phyloP scores from a whole-genome alignment of 2,888 invertebrate genomes.

The Mesorhabditis belari region DNA sequence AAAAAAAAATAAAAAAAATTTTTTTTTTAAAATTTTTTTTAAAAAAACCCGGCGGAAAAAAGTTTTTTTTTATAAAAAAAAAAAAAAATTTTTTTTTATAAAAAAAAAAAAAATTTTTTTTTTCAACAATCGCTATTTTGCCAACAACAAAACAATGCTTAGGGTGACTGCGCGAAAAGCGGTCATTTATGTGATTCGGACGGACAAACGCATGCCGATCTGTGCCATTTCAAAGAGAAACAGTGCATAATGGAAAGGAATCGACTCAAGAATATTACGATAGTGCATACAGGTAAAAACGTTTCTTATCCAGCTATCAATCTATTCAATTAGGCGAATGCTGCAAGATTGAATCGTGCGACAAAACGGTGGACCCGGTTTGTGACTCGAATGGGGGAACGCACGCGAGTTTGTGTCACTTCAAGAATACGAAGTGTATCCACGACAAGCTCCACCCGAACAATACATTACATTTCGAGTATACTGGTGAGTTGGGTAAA shows the following conservation, averaged over 20 bases:
- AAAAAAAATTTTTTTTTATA: too few relatives aligned
- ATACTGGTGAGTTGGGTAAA: conserved; percentile 15
- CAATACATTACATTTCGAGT: conserved; percentile 22
- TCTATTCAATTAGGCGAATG: conserved; percentile 29
- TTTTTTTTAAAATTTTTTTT: background rate
- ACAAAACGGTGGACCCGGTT: conserved; percentile 28
- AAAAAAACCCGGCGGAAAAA: background rate
- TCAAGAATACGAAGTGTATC: conserved; percentile 43
- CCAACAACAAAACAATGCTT: background rate
- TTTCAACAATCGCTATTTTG: background rate
- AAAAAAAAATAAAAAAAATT: conserved; percentile 2
- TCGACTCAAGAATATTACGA: conserved; percentile 19
- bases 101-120: too few relatives aligned
- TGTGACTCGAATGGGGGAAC: conserved; percentile 37
- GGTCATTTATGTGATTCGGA: conserved; percentile 40
- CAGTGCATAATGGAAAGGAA: conserved; percentile 30
- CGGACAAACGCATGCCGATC: conserved; percentile 29
- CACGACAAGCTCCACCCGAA: conserved; percentile 36
- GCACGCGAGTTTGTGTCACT: conserved; percentile 38
- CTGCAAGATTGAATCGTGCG: conserved; percentile 32
- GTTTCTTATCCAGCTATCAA: background rate
- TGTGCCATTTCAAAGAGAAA: conserved; percentile 38
- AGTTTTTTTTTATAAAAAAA: background rate
- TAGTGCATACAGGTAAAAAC: conserved; percentile 29
- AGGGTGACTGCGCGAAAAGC: conserved; percentile 8